These are phyloP conservation scores for Alviniconcha marisindica DNA, from an alignment of 1,140 invertebrate species.

Conservation along the genomic window DNA sequence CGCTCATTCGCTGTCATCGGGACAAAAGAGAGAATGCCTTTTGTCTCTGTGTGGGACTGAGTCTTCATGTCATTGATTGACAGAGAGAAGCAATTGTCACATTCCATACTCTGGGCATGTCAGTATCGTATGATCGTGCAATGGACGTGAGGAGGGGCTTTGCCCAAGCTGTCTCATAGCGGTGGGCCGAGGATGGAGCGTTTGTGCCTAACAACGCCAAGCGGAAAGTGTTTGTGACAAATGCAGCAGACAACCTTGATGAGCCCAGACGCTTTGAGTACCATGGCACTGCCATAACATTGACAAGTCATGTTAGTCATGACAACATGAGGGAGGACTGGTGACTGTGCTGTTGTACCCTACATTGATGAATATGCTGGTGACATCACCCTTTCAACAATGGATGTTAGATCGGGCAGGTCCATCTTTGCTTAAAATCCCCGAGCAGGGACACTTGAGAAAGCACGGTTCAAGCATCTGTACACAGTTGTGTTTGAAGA, in stretches of 20 bases:
- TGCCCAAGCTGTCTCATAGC: slow-evolving; percentile 6
- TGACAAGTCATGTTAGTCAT: slow-evolving; percentile 24
- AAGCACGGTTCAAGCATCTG: slow-evolving; percentile 1
- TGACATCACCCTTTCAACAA: slow-evolving; percentile 32
- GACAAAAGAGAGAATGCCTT: slow-evolving; percentile 26
- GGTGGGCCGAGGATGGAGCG: slow-evolving; percentile 32
- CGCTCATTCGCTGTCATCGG: background rate
- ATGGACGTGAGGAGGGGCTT: slow-evolving; percentile 17
- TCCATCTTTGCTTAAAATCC: slow-evolving; percentile 9
- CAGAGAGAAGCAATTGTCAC: background rate
- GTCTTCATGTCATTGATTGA: background rate
- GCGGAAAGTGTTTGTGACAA: slow-evolving; percentile 7
- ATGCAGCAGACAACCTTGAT: background rate
- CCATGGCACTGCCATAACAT: slow-evolving; percentile 12
- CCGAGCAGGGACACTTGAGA: slow-evolving; percentile 12
- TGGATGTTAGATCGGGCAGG: background rate
- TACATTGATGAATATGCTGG: slow-evolving; percentile 35
- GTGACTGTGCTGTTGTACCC: slow-evolving; percentile 31
- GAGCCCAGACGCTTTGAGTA: background rate
- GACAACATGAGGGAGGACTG: slow-evolving; percentile 23
- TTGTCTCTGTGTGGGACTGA: background rate
- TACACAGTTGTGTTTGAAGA: background rate
- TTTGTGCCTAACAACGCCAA: slow-evolving; percentile 5
- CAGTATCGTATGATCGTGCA: slow-evolving; percentile 30
- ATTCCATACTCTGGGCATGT: background rate